phyloP scores from a whole-genome alignment of 2,797 vertebrate species.

The Amblyraja radiata region DNA sequence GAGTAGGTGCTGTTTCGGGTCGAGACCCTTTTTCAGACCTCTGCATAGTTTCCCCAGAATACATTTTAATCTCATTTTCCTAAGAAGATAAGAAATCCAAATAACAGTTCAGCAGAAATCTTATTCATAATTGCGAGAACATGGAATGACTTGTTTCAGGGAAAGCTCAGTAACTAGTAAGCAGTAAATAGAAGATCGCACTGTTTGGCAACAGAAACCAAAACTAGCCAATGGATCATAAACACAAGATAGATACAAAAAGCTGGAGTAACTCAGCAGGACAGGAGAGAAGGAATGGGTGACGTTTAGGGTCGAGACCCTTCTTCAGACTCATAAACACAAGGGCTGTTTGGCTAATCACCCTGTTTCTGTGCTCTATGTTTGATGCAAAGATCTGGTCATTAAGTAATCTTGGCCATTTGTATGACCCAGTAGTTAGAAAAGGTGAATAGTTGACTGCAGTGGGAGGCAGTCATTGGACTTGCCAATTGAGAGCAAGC shows the following conservation, averaged over 20 bases:
- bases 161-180: neutral
- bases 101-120: neutral
- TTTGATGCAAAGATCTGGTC: neutral
- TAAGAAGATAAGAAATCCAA: neutral
- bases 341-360: neutral
- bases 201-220: neutral
- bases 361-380: neutral
- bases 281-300: too few relatives aligned
- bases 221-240: neutral
- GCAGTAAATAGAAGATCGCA: neutral
- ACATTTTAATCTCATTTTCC: neutral
- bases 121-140: too few relatives aligned
- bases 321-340: neutral
- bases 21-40: too few relatives aligned
- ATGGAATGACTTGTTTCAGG: neutral
- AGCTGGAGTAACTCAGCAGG: too few relatives aligned
- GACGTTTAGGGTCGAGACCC: too few relatives aligned
- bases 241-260: too few relatives aligned
- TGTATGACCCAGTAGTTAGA: neutral
- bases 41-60: too few relatives aligned
- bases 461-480: neutral
- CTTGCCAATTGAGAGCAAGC: neutral
- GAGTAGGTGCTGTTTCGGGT: too few relatives aligned
- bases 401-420: neutral
- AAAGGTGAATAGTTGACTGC: neutral